Percentiles rank a stretch among this genome's conserved stretches.
phyloP scores from a whole-genome alignment of 1,140 invertebrate genomes.

The Drosophila nasuta region DNA sequence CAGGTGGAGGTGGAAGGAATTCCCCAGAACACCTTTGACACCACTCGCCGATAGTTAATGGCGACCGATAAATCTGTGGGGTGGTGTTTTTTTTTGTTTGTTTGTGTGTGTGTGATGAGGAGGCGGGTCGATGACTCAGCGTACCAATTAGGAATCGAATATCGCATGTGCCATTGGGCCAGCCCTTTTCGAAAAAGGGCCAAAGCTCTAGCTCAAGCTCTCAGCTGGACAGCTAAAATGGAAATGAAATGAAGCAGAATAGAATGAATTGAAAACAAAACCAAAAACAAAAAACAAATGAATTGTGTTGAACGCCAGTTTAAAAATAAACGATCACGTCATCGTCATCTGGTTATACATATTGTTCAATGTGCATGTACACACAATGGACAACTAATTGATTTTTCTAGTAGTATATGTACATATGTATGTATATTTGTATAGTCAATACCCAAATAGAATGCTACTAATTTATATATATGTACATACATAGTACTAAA shows the following conservation, averaged over 20 bases:
- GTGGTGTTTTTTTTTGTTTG: neutral
- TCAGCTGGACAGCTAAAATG: slow-evolving; percentile 20
- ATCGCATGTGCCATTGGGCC: neutral
- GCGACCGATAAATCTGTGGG: neutral
- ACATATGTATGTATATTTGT: neutral
- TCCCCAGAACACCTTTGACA: slow-evolving; percentile 13
- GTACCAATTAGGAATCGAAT: slow-evolving; percentile 24
- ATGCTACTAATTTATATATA: neutral
- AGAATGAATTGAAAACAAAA: slow-evolving; percentile 17
- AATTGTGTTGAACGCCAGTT: slow-evolving; percentile 22
- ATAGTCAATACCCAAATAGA: slow-evolving; percentile 24
- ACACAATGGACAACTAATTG: slow-evolving; percentile 48
- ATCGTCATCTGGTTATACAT: slow-evolving; percentile 47
- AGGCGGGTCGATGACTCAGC: slow-evolving; percentile 38
- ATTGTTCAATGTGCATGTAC: slow-evolving; percentile 12
- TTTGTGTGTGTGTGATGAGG: neutral
- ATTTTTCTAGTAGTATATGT: slow-evolving; percentile 36
- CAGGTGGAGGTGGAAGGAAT: neutral
- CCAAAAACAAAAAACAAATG: slow-evolving; percentile 2
- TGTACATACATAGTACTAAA: neutral
- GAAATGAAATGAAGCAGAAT: slow-evolving; percentile 8
- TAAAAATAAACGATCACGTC: slow-evolving; percentile 55
- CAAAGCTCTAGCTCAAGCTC: neutral
- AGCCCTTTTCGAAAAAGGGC: slow-evolving; percentile 9
- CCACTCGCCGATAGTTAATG: neutral